Evolutionary conservation across 2,888 invertebrate species (phyloP), one percentile per base, ranked within the genome.

Genomic region (Tigriopus californicus): DNA sequence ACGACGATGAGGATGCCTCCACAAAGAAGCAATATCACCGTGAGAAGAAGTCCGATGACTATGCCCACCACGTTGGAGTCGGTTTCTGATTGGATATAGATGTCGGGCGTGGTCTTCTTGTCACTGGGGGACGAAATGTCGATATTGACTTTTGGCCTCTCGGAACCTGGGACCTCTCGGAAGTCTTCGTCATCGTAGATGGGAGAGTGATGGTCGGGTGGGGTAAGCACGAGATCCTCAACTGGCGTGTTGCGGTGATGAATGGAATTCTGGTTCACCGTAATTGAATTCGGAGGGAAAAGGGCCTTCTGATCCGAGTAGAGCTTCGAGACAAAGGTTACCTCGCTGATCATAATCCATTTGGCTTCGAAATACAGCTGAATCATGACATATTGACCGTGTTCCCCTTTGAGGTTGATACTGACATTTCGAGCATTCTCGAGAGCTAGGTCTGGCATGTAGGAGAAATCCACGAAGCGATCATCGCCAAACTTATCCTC

Each of bases 321-420:
- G 33, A 33, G 33, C 33, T 33, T 33, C 33, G 33, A 33, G 33
- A 33, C 33, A 70, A 89, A 88, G 66, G 81, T 79, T 63, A 88
- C 79, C 73, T 89, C 89, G 70, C 86, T 85, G 67, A 89, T 76
- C 76, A 88, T 79, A 68, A 89, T 81, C 87, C 88, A 89, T 66
- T 80, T 77, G 48, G 81, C 78, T 60, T 83, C 82, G 70, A 86
- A 88, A 71, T 82, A 82, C 58, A 88, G 77, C 68, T 83, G 80
- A 67, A 82, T 73, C 73, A 82, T 82, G 64, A 88, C 73, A 72
- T 79, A 85, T 64, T 78, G 77, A 61, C 83, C 88, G 59, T 85
- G 76, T 61, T 82, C 77, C 68, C 85, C 78, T 68, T 83, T 81
- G 62, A 89, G 76, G 68, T 82, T 81, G 68, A 89, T 81, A 68